Conservation (phyloP, 2,888 invertebrate genomes). For the Epistrophe grossulariae region DNA sequence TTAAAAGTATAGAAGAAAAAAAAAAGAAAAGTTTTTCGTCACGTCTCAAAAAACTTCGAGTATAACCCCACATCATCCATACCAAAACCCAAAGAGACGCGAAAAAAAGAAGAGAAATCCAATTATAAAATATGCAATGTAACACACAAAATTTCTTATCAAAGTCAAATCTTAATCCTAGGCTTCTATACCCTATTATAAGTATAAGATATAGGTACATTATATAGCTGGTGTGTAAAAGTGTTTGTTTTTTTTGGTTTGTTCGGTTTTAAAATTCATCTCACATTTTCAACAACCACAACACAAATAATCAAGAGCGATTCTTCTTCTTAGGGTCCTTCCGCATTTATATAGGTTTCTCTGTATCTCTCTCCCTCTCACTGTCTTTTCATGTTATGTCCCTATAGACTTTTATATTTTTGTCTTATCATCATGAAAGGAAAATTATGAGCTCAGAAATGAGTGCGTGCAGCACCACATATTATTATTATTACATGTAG, state of each 20-base stretch:
- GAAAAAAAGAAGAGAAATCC: slow-evolving; percentile 45
- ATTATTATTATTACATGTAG: slow-evolving; percentile 1
- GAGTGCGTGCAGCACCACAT: slow-evolving; percentile 24
- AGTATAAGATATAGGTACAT: too few species aligned
- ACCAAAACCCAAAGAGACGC: slow-evolving; percentile 9
- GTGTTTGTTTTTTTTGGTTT: slow-evolving; percentile 20
- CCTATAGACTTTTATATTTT: slow-evolving; percentile 25
- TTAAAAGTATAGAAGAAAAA: background rate
- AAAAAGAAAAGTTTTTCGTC: slow-evolving; percentile 43
- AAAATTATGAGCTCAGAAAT: slow-evolving; percentile 41
- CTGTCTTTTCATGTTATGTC: too few species aligned
- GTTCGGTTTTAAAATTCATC: slow-evolving; percentile 61
- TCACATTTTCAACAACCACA: slow-evolving; percentile 52
- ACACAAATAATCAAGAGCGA: slow-evolving; percentile 59
- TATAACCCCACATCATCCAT: slow-evolving; percentile 2
- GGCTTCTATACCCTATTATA: slow-evolving; percentile 13
- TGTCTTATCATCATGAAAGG: slow-evolving; percentile 36
- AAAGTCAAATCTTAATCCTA: slow-evolving; percentile 48
- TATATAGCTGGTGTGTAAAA: background rate
- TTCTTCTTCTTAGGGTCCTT: slow-evolving; percentile 29
- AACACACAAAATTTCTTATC: slow-evolving; percentile 50
- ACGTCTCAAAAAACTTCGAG: slow-evolving; percentile 54
- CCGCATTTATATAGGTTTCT: background rate
- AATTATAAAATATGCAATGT: slow-evolving; percentile 70
- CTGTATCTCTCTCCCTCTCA: background rate